Evolutionary conservation across 2,113 vertebrate genomes (phyloP).

Genomic region (Eulemur rufifrons): DNA sequence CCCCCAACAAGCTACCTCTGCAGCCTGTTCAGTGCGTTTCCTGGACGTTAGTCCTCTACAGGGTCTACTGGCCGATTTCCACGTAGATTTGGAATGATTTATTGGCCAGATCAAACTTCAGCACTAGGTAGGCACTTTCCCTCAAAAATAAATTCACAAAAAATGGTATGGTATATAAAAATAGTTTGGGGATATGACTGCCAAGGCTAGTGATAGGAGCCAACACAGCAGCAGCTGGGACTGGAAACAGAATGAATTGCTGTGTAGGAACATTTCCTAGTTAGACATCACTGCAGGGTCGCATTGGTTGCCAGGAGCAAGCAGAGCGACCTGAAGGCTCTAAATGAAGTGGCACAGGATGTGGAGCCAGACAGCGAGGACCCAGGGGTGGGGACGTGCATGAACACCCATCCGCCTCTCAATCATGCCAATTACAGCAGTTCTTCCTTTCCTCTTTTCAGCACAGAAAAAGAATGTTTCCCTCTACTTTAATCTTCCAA

Average conservation of each 20-base stretch:
- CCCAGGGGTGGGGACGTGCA: accelerated
- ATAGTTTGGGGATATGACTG: conserved; percentile 29
- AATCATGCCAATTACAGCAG: background rate
- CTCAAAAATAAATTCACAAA: conserved; percentile 49
- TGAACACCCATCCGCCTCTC: accelerated
- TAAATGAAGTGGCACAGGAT: background rate
- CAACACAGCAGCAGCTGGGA: background rate
- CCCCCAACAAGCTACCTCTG: background rate
- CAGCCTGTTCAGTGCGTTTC: background rate
- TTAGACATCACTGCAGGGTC: background rate
- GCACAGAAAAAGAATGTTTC: background rate
- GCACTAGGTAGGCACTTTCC: conserved; percentile 27
- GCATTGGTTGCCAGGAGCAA: conserved; percentile 19
- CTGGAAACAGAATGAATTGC: background rate
- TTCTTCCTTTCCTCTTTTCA: background rate
- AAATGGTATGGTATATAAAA: conserved; percentile 44
- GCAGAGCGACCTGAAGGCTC: background rate
- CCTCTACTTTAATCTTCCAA: background rate
- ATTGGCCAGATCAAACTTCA: background rate
- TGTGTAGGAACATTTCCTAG: background rate
- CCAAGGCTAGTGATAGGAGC: conserved; percentile 40
- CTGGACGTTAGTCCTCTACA: background rate
- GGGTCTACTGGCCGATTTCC: background rate
- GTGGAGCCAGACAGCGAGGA: background rate
- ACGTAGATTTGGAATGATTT: background rate